Base-by-base conservation (phyloP, 2,113 vertebrate genomes). In the Capricornis sumatraensis region DNA sequence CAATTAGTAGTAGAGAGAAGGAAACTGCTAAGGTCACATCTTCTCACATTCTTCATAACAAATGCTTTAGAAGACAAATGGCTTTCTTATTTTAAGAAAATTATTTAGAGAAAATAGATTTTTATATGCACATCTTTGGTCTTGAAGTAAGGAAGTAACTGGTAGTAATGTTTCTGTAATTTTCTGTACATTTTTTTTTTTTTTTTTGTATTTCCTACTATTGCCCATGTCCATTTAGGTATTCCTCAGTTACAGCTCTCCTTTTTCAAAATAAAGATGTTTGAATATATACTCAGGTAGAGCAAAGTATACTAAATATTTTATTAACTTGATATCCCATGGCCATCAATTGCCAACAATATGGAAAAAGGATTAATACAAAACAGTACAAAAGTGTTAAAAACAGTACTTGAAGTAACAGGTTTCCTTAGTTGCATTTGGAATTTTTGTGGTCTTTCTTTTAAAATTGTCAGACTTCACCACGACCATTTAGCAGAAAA, bases 331-430 rank as follows among this genome's bases (percentile, higher is more conserved):
- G 81, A 40, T 43, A 52, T 28, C 40, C 53, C 60, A 64, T 36
- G 64, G 30, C 23, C 33, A 87, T 3, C 81, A 83, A 14, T 5
- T 67, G 45, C 33, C 33, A 97, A 86, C 47, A 94, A 53, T 91
- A n/a, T 15, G 16, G 45, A 33, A 97, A 92, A 90, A 30, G 64
- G 13, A 43, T 84, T 81, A 97, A 52, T 95, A 92, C 25, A 92
- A 95, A 96, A 97, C n/a, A 58, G 45, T 94, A 95, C 40, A 95
- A 87, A 95, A 97, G 83, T 15, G 5, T 89, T 64, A 47, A 2
- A 93, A 78, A 86, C 25, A 64, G 74, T 2, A 84, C 23, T 43
- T 43, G 40, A 76, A 76, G 36, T 43, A 43, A 14, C 21, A 25
- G 40, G 40, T 43, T 91, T 83, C 36, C 74, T 3, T 33, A 87